Evolutionary conservation across 2,797 vertebrate genomes (phyloP).

Genomic region (Huso huso): DNA sequence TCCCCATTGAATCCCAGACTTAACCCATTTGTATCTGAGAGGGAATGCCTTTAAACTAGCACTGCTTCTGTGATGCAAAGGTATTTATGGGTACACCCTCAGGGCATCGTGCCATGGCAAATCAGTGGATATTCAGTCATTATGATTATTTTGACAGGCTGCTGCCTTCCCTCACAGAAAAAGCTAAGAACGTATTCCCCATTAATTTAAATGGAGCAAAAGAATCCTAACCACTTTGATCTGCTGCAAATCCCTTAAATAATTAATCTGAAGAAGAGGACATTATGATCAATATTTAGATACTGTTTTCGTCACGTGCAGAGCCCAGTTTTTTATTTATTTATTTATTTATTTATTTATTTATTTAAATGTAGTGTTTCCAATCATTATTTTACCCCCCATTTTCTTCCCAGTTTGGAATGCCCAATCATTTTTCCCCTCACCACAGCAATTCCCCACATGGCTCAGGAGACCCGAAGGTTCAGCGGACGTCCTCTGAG

Average conservation of each 20-base stretch:
- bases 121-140: constrained; percentile 26
- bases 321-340: too few species aligned
- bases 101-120: constrained; percentile 27
- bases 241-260: background rate
- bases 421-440: too few species aligned
- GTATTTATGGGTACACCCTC: constrained; percentile 17
- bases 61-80: constrained; percentile 11
- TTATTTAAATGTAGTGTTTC: too few species aligned
- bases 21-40: constrained; percentile 4
- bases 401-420: too few species aligned
- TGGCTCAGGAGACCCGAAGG: too few species aligned
- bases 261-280: background rate
- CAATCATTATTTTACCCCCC: too few species aligned
- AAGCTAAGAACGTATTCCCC: background rate
- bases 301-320: too few species aligned
- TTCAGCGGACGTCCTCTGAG: too few species aligned
- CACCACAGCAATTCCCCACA: too few species aligned
- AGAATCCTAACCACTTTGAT: background rate
- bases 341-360: too few species aligned
- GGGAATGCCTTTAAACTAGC: background rate
- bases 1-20: background rate
- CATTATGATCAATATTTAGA: too few species aligned
- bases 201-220: background rate
- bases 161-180: background rate
- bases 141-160: constrained; percentile 24